These are phyloP conservation scores for Grammomys dolichurus DNA, from an alignment of 2,113 vertebrate genomes.

Conservation along the genomic window DNA sequence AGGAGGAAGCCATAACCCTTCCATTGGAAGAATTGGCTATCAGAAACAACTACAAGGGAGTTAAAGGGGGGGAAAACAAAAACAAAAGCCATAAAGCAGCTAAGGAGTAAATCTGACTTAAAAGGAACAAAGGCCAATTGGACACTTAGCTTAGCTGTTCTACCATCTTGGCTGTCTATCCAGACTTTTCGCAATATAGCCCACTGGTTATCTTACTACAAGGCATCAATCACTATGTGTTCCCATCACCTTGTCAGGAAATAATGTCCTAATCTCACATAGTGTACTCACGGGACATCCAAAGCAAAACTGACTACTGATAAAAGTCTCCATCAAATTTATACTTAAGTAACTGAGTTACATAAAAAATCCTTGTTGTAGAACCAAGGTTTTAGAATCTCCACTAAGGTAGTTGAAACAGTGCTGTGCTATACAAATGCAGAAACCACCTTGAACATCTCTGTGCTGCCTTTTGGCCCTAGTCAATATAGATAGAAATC, in stretches of 20 bases:
- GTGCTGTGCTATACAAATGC: background rate
- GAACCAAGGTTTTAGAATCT: background rate
- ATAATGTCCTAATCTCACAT: background rate
- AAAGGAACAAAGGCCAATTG: background rate
- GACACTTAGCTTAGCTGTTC: background rate
- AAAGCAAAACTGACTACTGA: background rate
- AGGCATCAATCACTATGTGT: background rate
- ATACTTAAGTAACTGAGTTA: background rate
- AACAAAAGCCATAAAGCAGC: background rate
- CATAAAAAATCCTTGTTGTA: background rate
- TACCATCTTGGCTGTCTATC: background rate
- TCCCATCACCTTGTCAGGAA: background rate
- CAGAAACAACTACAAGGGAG: background rate
- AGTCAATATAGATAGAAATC: background rate
- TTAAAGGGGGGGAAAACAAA: background rate
- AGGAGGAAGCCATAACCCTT: background rate
- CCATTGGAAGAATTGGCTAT: background rate
- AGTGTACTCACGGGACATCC: background rate
- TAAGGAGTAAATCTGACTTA: background rate
- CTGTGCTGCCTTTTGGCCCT: background rate
- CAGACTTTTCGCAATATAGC: background rate
- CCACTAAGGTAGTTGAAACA: background rate
- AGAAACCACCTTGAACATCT: background rate
- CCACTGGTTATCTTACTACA: background rate
- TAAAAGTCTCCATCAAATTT: background rate